Percentiles rank a stretch among this genome's conserved stretches.
Conservation (phyloP, 2,113 vertebrate genomes). For the Stegostoma tigrinum region DNA sequence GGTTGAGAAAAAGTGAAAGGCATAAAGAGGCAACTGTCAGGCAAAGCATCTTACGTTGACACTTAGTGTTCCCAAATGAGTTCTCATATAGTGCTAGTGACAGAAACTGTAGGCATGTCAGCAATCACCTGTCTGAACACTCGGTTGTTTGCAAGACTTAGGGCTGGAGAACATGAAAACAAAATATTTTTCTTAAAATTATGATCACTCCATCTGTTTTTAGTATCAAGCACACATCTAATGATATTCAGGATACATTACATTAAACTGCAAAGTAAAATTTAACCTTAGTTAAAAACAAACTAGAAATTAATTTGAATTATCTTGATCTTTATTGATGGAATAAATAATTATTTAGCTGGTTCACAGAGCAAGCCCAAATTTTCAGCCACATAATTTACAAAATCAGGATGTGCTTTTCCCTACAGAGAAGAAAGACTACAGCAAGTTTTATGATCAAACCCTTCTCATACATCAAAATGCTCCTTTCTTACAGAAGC, state of each 20-base stretch:
- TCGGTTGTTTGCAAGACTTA: neutral
- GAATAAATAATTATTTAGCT: neutral
- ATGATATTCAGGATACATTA: neutral
- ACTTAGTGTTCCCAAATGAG: neutral
- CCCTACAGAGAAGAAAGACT: neutral
- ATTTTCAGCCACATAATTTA: neutral
- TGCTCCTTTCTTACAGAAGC: neutral
- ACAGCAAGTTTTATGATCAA: neutral
- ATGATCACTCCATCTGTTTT: neutral
- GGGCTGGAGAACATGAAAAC: neutral
- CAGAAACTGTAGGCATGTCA: neutral
- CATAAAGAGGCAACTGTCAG: neutral
- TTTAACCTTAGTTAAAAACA: neutral
- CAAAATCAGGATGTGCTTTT: neutral
- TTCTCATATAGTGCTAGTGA: neutral
- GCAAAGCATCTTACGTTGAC: neutral
- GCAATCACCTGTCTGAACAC: neutral
- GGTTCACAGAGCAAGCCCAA: neutral
- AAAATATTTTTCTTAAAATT: neutral
- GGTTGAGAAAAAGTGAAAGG: neutral
- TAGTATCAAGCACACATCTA: neutral
- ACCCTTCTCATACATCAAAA: neutral
- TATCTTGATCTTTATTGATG: neutral
- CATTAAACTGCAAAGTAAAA: neutral
- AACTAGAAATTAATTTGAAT: neutral